phyloP scores from a whole-genome alignment of 37 sponge, comb jelly and placozoan genomes.

The Bolinopsis microptera region DNA sequence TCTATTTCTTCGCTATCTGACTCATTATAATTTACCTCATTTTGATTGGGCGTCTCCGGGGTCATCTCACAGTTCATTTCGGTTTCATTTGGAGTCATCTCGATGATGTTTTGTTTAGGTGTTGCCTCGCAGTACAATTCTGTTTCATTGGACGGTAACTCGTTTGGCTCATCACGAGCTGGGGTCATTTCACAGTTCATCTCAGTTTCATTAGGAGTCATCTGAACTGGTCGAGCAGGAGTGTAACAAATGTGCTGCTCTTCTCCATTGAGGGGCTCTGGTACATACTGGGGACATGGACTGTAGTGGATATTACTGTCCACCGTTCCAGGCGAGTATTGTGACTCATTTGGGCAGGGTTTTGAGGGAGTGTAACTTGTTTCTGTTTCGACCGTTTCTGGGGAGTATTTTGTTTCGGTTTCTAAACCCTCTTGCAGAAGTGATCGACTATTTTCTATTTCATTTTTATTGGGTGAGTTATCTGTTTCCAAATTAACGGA shows the following conservation, averaged over 20 bases:
- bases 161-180: not conserved
- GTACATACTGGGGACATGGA: conserved; percentile 16
- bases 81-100: conserved; percentile 34
- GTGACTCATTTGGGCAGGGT: not conserved
- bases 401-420: not conserved
- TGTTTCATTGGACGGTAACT: not conserved
- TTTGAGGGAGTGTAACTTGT: not conserved
- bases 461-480: not conserved
- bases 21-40: not conserved
- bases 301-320: conserved; percentile 16
- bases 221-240: conserved; percentile 1
- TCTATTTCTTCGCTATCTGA: not conserved
- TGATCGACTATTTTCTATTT: not conserved
- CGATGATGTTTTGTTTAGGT: not conserved
- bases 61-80: conserved; percentile 16
- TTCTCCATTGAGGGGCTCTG: not conserved
- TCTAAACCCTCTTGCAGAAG: not conserved
- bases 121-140: not conserved
- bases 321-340: not conserved
- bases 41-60: not conserved
- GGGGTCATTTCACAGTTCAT: conserved; percentile 19
- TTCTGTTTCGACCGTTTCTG: not conserved
- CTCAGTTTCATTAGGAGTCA: conserved; percentile 45
- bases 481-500: not conserved
- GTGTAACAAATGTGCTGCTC: not conserved